Evolutionary conservation across 1,140 invertebrate species (phyloP), one percentile per base, ranked within the genome.

Genomic region (Cylas formicarius): DNA sequence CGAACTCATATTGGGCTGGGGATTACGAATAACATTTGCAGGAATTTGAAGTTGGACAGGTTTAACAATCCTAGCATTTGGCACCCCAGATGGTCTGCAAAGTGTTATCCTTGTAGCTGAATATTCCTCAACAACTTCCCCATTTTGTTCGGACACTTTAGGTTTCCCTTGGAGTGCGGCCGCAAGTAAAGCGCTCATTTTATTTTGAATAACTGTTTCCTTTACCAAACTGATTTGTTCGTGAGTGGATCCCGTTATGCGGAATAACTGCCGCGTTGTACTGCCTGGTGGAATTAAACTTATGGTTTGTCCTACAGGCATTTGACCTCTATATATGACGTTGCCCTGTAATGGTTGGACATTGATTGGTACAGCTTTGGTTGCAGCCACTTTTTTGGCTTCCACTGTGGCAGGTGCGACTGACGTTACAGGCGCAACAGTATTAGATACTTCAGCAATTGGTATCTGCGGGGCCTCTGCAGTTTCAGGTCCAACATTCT

Each of bases 301-400:
- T 19, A 77, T 75, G 2, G 74, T 74, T 58, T 76, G 74, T 14
- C 73, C 72, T 0, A 74, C 71, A 2, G 73, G 73, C 54, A 76
- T 72, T 64, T 77, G 74, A 16, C 73, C 61, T 2, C 72, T 74
- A 55, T 75, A 77, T 40, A 77, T 77, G 4, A 77, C 74, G 28
- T 74, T 72, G n/a, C 74, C 73, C 34, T 74, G 72, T 60, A 76
- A 72, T 10, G 72, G 72, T 59, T 76, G 73, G 23, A 75, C 54
- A 32, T 55, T 63, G 2, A 62, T 57, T 7, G 58, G 43, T 3
- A 52, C 41, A 36, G 50, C 50, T 61, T 61, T 58, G 5, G 49
- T 29, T 23, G 44, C 34, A 14, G 37, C 33, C n/a, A 47, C 51
- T 37, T 55, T 55, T 21, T 53, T 51, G 17, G 23, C 43, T 5